These are phyloP conservation scores for Ricordea florida DNA, from an alignment of 92 coral and sea anemone species.

Conservation along the genomic window DNA sequence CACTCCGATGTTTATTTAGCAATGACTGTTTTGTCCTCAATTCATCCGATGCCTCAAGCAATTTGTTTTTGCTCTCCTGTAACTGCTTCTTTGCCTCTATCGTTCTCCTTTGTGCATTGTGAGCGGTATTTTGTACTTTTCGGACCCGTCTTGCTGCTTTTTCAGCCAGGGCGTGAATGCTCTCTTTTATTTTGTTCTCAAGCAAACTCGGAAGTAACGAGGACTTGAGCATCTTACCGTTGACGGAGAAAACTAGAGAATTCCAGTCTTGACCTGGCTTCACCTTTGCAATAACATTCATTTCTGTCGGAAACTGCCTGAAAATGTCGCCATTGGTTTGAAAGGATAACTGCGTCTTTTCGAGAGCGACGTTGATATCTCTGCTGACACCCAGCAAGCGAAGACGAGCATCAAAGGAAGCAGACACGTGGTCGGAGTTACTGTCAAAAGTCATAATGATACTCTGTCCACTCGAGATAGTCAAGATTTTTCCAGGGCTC, in stretches of 20 bases:
- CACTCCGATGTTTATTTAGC: background rate
- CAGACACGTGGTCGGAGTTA: background rate
- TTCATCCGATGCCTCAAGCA: background rate
- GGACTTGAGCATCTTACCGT: slow-evolving; percentile 36
- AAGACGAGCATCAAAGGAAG: background rate
- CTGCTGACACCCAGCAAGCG: background rate
- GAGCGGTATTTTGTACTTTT: background rate
- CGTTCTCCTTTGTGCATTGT: background rate
- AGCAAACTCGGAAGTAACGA: slow-evolving; percentile 34
- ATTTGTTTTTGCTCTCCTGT: background rate
- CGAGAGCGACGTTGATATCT: background rate
- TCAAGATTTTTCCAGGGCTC: background rate
- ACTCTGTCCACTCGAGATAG: background rate
- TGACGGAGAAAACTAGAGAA: slow-evolving; percentile 2
- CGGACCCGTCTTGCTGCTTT: background rate
- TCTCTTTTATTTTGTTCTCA: background rate
- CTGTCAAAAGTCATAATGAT: background rate
- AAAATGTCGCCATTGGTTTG: slow-evolving; percentile 1
- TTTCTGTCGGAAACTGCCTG: background rate
- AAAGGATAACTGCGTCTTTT: background rate
- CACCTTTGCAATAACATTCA: background rate
- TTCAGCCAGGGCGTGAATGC: background rate
- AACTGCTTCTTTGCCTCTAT: background rate
- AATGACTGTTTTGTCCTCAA: background rate
- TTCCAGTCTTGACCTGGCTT: slow-evolving; percentile 15